Base-by-base conservation (phyloP, 2,113 vertebrate species). In the Cavia aperea region DNA sequence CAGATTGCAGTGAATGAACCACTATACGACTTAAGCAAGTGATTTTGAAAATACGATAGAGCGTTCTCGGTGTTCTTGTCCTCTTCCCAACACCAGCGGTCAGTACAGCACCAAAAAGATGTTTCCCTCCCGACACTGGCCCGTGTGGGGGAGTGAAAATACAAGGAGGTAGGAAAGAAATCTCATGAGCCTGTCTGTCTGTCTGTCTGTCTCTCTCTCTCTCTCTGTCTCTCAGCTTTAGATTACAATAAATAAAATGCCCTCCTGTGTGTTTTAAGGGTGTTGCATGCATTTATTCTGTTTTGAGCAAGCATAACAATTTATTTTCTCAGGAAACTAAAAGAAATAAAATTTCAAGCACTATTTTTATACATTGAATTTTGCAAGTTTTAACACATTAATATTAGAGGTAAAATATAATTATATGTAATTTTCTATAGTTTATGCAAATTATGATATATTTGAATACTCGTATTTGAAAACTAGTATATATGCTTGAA, bases 401-500 rank as follows among this genome's bases (percentile, higher is more conserved):
- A 88, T 79, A 39, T 70, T 92, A 82, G 29, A 13, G 5, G 77
- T 90, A 89, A 58, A 85, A 81, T n/a, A 51, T 14, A 63, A 84
- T 43, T 88, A 72, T 78, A 54, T 93, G 1, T n/a, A 75, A 54
- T 36, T 81, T 85, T 73, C 58, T 81, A 86, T 75, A 88, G 23
- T 51, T 39, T 62, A 23, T 12, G 77, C 86, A 83, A 82, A 82
- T 81, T 43, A 79, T 58, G 31, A 65, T 60, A 36, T 83, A 56
- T 78, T 92, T 85, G 19, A 73, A 86, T 63, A 89, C 11, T 51
- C 66, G 18, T 75, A 81, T 81, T 86, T 94, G 18, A 89, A 72
- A 72, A 87, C 60, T 63, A 89, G 24, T 54, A 3, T 39, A 18
- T 60, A 95, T 72, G 92, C 62, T 86, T 87, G 78, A 95, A 77